A percentile compares a stretch with the other conserved stretches of the same genome.
These are phyloP conservation scores for Mionectes macconnelli DNA, from an alignment of 2,113 vertebrate genomes.

Conservation along the genomic window DNA sequence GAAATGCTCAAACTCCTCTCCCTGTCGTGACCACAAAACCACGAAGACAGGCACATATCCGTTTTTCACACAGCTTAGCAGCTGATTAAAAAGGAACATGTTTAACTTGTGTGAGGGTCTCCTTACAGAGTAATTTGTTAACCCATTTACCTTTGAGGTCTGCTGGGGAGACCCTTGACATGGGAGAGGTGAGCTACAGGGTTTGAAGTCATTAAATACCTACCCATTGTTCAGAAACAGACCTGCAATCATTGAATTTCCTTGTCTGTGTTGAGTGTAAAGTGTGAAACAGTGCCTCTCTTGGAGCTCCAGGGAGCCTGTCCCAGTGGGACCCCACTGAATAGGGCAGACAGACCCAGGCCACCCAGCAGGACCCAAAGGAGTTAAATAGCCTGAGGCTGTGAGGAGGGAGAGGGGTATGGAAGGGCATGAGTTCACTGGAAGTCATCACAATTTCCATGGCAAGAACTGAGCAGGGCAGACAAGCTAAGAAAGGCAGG, in stretches of 20 bases:
- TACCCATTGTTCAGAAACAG: not conserved
- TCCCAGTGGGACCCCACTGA: not conserved
- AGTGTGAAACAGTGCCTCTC: not conserved
- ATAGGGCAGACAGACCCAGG: not conserved
- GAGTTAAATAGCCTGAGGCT: not conserved
- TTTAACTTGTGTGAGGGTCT: not conserved
- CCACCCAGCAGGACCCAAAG: not conserved
- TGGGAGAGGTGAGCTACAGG: not conserved
- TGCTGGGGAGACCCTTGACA: not conserved
- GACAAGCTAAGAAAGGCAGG: not conserved
- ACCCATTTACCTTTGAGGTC: not conserved
- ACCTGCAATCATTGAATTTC: not conserved
- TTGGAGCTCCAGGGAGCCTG: not conserved
- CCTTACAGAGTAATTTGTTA: not conserved
- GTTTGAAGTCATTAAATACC: not conserved
- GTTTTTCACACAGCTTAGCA: not conserved
- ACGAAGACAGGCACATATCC: not conserved
- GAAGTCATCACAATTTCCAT: not conserved
- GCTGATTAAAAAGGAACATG: not conserved
- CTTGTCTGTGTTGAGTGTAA: not conserved
- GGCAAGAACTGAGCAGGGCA: not conserved
- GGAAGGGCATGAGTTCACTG: not conserved
- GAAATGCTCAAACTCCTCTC: not conserved
- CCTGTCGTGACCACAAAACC: not conserved
- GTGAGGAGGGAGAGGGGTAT: not conserved